Evolutionary conservation across 2,113 vertebrate genomes (phyloP), one percentile per base, ranked within the genome.

Genomic region (Hippocampus comes): DNA sequence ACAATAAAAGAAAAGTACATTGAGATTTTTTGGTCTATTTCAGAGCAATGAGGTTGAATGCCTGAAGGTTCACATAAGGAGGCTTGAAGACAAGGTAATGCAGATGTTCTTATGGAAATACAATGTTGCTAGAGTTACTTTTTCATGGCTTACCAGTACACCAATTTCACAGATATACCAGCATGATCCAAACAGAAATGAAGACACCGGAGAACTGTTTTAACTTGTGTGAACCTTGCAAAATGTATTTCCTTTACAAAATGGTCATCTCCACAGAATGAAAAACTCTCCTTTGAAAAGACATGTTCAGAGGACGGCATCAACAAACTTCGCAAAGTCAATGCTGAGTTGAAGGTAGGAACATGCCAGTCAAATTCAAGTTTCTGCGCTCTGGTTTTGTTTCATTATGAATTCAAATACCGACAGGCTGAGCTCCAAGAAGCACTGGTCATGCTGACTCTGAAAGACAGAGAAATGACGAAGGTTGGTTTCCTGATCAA

Each of bases 41-140:
- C 57, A 94, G 93, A 87, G 68, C 69, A 91, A 83, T 73, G 93
- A 92, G 67, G 79, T 83, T 23, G 89, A 90, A 80, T 82, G 73
- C 60, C 75, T 92, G 71, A 93, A 90, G 77, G 78, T 76, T 83
- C 84, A 88, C 46, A 82, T 89, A 18, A 86, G 78, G 75, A 80
- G 82, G 70, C 83, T 89, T 21, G 91, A 94, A 73, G 92, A 93
- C 53, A 88, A 86, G 90, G 93, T 93, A 81, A 76, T 72, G 8
- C 17, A 43, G 34, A 38, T 38, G 34, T 38, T 38, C 34, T 38
- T 38, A 38, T 38, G 34, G 34, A 38, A 38, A 38, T 6, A 38
- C 34, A 5, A 38, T 7, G 34, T 38, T 38, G 34, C 34, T 5
- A 20, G 4, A 30, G 25, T 15, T 18, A 15, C 23, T 15, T 27